These are phyloP conservation scores for Mormyrus hasselquistii DNA, from an alignment of 2,797 vertebrate species.

Conservation along the genomic window DNA sequence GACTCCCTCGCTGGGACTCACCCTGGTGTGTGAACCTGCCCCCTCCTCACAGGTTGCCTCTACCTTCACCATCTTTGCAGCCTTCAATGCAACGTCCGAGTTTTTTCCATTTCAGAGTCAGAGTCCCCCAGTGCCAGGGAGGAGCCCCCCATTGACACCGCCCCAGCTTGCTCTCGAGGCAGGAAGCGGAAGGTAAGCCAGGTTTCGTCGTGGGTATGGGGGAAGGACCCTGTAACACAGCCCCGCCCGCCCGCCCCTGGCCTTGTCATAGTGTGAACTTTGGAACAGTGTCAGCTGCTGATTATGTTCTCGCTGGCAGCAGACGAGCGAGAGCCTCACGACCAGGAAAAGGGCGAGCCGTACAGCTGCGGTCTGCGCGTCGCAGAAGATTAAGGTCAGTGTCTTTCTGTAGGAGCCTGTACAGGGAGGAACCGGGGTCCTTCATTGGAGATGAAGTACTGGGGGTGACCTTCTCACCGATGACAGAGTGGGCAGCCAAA, in stretches of 20 bases:
- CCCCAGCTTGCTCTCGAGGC: slow-evolving; percentile 18
- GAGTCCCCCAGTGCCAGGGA: not conserved
- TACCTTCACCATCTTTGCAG: not conserved
- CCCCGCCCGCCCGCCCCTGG: not conserved
- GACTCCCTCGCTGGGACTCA: not conserved
- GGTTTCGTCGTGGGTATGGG: not conserved
- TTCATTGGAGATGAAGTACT: not conserved
- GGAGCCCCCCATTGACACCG: not conserved
- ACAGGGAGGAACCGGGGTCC: not conserved
- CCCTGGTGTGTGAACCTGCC: not conserved
- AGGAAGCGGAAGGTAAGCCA: slow-evolving; percentile 51
- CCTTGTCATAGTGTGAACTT: not conserved
- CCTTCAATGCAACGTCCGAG: not conserved
- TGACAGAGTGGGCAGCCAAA: not conserved
- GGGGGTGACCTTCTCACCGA: not conserved
- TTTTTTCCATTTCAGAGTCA: not conserved
- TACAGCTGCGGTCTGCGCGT: slow-evolving; percentile 53
- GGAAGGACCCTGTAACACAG: not conserved
- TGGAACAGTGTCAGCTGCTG: not conserved
- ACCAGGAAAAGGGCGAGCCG: slow-evolving; percentile 55
- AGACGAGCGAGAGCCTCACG: slow-evolving; percentile 40
- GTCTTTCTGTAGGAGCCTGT: not conserved
- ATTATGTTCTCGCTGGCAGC: slow-evolving; percentile 39
- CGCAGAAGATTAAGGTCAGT: slow-evolving; percentile 65
- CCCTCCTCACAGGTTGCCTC: not conserved